Conservation (phyloP, 2,888 invertebrate species). For the Orthosia gothica region DNA sequence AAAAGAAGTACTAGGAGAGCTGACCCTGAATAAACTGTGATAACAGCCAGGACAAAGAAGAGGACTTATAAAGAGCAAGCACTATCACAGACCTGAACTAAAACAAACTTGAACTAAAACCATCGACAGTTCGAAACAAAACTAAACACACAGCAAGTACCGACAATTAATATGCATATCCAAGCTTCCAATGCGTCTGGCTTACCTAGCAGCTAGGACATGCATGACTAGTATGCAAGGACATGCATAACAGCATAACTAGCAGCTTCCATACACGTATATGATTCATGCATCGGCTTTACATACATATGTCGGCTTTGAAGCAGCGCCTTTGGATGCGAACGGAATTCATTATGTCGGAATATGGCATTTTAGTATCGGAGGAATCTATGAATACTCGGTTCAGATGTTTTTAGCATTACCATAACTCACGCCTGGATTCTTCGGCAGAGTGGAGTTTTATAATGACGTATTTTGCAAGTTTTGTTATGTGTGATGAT, state of each 20-base stretch:
- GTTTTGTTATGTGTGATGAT: too few relatives aligned
- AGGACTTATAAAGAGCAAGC: too few relatives aligned
- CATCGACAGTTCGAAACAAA: slow-evolving; percentile 1
- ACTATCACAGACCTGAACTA: too few relatives aligned
- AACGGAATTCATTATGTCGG: slow-evolving; percentile 52
- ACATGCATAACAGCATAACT: slow-evolving; percentile 47
- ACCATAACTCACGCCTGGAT: slow-evolving; percentile 26
- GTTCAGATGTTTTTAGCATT: slow-evolving; percentile 32
- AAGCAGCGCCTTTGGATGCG: slow-evolving; percentile 44
- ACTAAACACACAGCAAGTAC: slow-evolving; percentile 1
- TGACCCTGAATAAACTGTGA: too few relatives aligned
- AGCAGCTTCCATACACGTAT: slow-evolving; percentile 40
- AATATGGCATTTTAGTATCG: slow-evolving; percentile 49
- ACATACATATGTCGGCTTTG: slow-evolving; percentile 51
- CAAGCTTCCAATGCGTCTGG: slow-evolving; percentile 22
- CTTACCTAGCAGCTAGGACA: slow-evolving; percentile 24
- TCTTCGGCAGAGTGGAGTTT: not conserved
- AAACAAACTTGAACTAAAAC: not conserved
- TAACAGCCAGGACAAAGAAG: too few relatives aligned
- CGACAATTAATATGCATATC: slow-evolving; percentile 46
- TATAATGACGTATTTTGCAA: not conserved
- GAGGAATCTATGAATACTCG: slow-evolving; percentile 27
- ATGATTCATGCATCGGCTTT: slow-evolving; percentile 16
- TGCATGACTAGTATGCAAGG: slow-evolving; percentile 12
- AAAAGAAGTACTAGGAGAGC: too few relatives aligned